phyloP scores from a whole-genome alignment of 2,113 vertebrate genomes.

The Austrofundulus limnaeus region DNA sequence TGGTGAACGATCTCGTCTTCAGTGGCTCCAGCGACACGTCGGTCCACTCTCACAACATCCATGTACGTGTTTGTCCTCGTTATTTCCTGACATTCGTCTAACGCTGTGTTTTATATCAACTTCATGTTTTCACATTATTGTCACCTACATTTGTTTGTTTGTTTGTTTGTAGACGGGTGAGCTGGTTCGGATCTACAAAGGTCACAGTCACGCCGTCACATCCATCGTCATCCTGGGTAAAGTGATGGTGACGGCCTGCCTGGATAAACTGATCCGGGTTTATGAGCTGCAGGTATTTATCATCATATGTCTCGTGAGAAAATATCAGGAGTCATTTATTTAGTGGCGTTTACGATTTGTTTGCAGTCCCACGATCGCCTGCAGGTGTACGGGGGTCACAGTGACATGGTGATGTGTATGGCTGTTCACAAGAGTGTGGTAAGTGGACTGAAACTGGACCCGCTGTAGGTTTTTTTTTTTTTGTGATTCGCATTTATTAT shows the following conservation, averaged over 20 bases:
- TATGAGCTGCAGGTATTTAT: slow-evolving; percentile 89
- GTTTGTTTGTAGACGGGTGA: slow-evolving; percentile 85
- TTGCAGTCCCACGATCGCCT: slow-evolving; percentile 90
- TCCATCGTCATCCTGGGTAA: slow-evolving; percentile 92
- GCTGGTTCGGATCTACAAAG: slow-evolving; percentile 92
- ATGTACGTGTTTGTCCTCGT: slow-evolving; percentile 80
- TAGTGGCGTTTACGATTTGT: not conserved
- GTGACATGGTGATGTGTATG: slow-evolving; percentile 98
- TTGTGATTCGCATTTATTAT: not conserved
- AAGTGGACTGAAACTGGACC: slow-evolving; percentile 35
- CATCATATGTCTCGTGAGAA: no score
- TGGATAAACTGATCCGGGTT: slow-evolving; percentile 93
- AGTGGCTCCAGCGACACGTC: slow-evolving; percentile 96
- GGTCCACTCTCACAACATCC: slow-evolving; percentile 97
- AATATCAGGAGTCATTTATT: no score
- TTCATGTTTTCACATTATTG: not conserved
- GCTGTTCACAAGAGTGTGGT: slow-evolving; percentile 94
- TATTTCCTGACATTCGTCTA: not conserved
- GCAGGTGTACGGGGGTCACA: slow-evolving; percentile 95
- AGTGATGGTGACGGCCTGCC: slow-evolving; percentile 94
- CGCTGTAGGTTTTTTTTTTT: not conserved
- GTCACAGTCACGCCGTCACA: slow-evolving; percentile 91
- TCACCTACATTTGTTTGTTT: no score
- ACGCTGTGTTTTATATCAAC: not conserved
- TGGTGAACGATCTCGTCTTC: slow-evolving; percentile 97